phyloP scores from a whole-genome alignment of 2,797 vertebrate genomes.

The Prionace glauca region DNA sequence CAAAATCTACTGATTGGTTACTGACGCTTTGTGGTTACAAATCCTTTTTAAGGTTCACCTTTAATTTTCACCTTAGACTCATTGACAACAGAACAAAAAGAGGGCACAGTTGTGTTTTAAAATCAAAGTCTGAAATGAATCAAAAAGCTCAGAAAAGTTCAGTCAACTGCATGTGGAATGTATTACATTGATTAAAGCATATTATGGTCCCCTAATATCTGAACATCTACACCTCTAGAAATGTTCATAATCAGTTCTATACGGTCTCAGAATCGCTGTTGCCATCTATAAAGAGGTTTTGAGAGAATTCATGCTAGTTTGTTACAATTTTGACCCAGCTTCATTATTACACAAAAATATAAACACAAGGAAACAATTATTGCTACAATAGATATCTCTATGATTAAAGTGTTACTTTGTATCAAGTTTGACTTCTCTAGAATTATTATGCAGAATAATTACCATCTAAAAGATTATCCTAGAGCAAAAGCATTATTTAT shows the following conservation, averaged over 20 bases:
- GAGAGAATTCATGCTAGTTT: not conserved
- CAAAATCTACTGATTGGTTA: not conserved
- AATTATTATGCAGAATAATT: conserved; percentile 2
- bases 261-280: not conserved
- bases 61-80: not conserved
- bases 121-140: not conserved
- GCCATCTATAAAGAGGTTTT: not conserved
- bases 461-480: not conserved
- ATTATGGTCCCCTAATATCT: not conserved
- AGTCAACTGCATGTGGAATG: not conserved
- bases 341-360: not conserved
- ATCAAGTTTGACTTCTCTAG: not conserved
- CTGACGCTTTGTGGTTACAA: not conserved
- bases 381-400: not conserved
- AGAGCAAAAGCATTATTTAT: not conserved
- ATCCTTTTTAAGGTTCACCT: not conserved
- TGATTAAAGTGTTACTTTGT: not conserved
- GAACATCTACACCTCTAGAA: not conserved
- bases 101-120: not conserved
- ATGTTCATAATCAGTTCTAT: not conserved
- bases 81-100: not conserved
- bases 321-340: not conserved
- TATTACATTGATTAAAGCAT: not conserved
- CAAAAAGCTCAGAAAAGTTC: not conserved
- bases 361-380: not conserved